These are phyloP conservation scores for Oryzias woworae DNA, from an alignment of 2,113 vertebrate genomes.

Conservation along the genomic window DNA sequence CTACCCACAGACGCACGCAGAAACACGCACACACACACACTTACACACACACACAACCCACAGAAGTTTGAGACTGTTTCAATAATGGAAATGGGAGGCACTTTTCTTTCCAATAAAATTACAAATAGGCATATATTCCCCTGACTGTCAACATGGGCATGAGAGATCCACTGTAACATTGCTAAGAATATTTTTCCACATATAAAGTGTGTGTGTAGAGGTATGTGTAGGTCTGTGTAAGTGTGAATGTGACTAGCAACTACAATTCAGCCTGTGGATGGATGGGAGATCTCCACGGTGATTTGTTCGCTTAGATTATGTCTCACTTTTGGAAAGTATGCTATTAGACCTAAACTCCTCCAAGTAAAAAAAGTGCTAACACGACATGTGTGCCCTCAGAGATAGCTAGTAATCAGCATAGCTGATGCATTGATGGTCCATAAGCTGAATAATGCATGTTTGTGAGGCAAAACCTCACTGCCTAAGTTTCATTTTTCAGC, in stretches of 20 bases:
- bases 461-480: neutral
- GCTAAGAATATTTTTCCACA: slow-evolving; percentile 26
- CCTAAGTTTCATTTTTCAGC: too few relatives aligned
- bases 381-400: slow-evolving; percentile 5
- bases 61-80: slow-evolving; percentile 42
- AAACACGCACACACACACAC: slow-evolving; percentile 3
- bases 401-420: slow-evolving; percentile 26
- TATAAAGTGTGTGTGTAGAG: slow-evolving; percentile 5
- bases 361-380: slow-evolving; percentile 16
- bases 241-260: slow-evolving; percentile 38
- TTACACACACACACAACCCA: slow-evolving; percentile 12
- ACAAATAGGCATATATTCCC: slow-evolving; percentile 72
- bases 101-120: slow-evolving; percentile 66
- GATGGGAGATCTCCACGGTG: slow-evolving; percentile 66
- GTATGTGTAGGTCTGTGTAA: slow-evolving; percentile 16
- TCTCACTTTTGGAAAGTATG: slow-evolving; percentile 77
- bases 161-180: slow-evolving; percentile 64
- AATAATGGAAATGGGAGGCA: slow-evolving; percentile 68
- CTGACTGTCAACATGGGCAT: slow-evolving; percentile 54
- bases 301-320: slow-evolving; percentile 80
- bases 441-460: neutral
- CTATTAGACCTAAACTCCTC: slow-evolving; percentile 65
- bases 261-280: slow-evolving; percentile 52
- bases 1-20: slow-evolving; percentile 4
- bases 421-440: slow-evolving; percentile 3